These are phyloP conservation scores for Dunckerocampus dactyliophorus DNA, from an alignment of 2,113 vertebrate species.

Conservation along the genomic window DNA sequence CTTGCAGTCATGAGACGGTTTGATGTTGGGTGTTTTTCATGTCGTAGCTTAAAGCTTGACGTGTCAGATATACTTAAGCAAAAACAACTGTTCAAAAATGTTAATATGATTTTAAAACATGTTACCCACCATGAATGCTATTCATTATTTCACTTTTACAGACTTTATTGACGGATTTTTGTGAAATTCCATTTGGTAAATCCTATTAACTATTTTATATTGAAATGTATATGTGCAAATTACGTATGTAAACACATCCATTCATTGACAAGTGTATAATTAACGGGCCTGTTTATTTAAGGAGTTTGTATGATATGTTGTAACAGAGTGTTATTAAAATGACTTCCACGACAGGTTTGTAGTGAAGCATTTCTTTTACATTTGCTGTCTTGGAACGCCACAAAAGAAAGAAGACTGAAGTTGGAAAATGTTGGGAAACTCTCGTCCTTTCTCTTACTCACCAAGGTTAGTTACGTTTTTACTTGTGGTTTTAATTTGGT, in stretches of 20 bases:
- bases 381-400: neutral
- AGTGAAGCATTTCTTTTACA: neutral
- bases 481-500: rapidly evolving
- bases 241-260: neutral
- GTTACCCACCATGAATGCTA: too few relatives aligned
- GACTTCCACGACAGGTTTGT: conserved; percentile 12
- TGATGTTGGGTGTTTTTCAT: neutral
- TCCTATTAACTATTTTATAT: too few relatives aligned
- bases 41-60: neutral
- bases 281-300: neutral
- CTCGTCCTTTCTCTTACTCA: conserved; percentile 51
- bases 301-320: neutral
- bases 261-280: neutral
- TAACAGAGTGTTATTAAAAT: neutral
- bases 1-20: neutral
- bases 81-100: neutral
- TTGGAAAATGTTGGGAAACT: conserved; percentile 53
- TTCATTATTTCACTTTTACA: too few relatives aligned
- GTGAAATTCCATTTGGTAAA: too few relatives aligned
- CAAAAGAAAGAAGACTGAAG: neutral
- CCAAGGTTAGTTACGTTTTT: conserved; percentile 39
- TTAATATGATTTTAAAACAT: neutral
- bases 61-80: neutral
- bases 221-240: neutral
- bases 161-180: too few relatives aligned